Evolutionary conservation across 2,113 vertebrate genomes (phyloP), one percentile per base, ranked within the genome.

Genomic region (Anser brachyrhynchus): DNA sequence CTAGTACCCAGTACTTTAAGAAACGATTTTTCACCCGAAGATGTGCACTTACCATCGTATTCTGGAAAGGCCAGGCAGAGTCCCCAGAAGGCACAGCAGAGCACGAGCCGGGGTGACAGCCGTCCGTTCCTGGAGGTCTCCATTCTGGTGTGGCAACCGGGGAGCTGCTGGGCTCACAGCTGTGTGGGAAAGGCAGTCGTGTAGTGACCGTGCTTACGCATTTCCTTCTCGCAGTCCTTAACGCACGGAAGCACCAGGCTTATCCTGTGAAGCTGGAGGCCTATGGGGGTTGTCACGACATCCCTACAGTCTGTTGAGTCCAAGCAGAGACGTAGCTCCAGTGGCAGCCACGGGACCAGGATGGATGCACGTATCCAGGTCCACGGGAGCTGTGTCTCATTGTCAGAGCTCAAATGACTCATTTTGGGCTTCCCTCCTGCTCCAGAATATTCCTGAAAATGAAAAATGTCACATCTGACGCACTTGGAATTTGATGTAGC

Each of bases 31-130:
- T 25, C 51, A 15, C 69, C 76, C 82, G 1, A 20, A 26, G 35
- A 5, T 9, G 4, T 5, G 1, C 19, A 96, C 97, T 97, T 93
- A 97, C 97, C 93, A 2, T 98, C 97, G 0, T 98, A 97, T 76
- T 97, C 97, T 0, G 35, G 21, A 35, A 13, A 71, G 39, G 95
- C 93, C 71, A 75, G 59, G 81, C 87, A 90, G 78, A 82, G 89
- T 66, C 51, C 93, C 93, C 91, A 93, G 2, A 89, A 12, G 74
- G 75, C 35, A 0, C 58, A 94, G 85, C 92, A 91, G 23, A 98
- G 89, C 46, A 92, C 13, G 1, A 96, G 89, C 20, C n/a, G 0
- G 9, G 0, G 46, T 3, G 65, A 4, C 39, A 91, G 28, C 79
- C 31, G 0, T 13, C 62, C 3, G 1, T 1, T 58, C 66, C 95